Percentiles rank a stretch among this genome's conserved stretches.
phyloP scores from a whole-genome alignment of 2,797 vertebrate species.

The Sebastes baramenuke region DNA sequence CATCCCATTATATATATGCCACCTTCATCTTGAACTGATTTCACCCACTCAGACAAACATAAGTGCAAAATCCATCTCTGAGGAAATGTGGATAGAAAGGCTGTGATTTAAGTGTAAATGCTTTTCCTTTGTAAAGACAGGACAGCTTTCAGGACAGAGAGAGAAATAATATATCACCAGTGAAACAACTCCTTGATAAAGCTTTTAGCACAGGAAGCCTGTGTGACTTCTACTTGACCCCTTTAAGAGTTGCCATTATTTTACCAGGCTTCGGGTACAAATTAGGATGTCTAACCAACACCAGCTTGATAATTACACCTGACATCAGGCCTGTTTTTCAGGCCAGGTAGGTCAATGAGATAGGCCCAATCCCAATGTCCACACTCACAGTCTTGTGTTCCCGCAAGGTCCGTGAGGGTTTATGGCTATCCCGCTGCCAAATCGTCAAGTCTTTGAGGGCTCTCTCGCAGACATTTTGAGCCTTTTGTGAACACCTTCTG shows the following conservation, averaged over 20 bases:
- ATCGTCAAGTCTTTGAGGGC: too few relatives aligned
- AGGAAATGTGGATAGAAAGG: neutral
- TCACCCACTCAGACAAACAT: neutral
- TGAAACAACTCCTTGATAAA: slow-evolving; percentile 5
- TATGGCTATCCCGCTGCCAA: too few relatives aligned
- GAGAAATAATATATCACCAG: slow-evolving; percentile 16
- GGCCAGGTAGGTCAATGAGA: neutral
- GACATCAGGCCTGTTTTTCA: neutral
- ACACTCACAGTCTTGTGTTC: too few relatives aligned
- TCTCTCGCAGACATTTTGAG: neutral
- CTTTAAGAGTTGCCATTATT: neutral
- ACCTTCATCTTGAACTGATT: neutral
- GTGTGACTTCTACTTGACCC: neutral
- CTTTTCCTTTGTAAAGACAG: neutral
- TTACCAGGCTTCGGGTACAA: neutral
- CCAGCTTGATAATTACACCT: neutral
- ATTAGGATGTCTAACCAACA: neutral
- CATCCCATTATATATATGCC: neutral
- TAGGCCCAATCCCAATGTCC: neutral
- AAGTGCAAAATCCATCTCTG: neutral
- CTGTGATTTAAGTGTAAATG: slow-evolving; percentile 1
- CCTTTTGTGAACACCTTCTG: too few relatives aligned
- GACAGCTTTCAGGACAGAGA: neutral
- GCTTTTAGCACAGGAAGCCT: slow-evolving; percentile 11
- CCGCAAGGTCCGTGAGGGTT: too few relatives aligned